Conservation (phyloP, 2,888 invertebrate species). For the Yponomeuta malinellus region DNA sequence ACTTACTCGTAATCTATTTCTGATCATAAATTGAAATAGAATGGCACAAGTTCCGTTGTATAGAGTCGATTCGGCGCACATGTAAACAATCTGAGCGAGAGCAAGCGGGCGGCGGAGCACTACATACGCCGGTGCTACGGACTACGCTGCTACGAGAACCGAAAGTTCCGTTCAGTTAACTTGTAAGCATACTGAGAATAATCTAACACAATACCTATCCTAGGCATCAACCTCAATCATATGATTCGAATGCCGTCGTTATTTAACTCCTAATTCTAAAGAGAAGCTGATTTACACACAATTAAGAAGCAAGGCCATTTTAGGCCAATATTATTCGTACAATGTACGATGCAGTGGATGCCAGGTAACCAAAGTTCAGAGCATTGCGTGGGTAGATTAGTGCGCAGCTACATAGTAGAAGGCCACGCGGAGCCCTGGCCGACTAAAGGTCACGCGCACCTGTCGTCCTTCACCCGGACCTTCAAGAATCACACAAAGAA, state of each 20-base stretch:
- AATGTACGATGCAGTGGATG: background rate
- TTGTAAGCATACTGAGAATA: background rate
- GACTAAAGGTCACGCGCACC: background rate
- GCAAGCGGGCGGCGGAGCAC: background rate
- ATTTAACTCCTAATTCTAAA: no score
- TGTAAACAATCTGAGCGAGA: background rate
- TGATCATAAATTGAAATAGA: background rate
- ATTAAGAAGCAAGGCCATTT: background rate
- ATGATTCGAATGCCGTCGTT: background rate
- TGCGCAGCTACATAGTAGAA: background rate
- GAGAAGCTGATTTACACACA: no score
- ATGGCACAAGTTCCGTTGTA: background rate
- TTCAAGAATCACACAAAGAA: background rate
- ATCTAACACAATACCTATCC: background rate
- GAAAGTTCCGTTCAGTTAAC: background rate
- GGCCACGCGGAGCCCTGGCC: background rate
- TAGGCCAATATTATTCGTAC: background rate
- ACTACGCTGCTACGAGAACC: background rate
- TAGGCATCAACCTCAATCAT: background rate
- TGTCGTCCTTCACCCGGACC: background rate
- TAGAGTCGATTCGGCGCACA: background rate
- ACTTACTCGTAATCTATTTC: background rate
- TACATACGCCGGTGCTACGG: background rate
- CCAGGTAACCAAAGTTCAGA: background rate
- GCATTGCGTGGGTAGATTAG: background rate